These are phyloP conservation scores for Oreochromis aureus DNA, from an alignment of 2,113 vertebrate species.

Conservation along the genomic window DNA sequence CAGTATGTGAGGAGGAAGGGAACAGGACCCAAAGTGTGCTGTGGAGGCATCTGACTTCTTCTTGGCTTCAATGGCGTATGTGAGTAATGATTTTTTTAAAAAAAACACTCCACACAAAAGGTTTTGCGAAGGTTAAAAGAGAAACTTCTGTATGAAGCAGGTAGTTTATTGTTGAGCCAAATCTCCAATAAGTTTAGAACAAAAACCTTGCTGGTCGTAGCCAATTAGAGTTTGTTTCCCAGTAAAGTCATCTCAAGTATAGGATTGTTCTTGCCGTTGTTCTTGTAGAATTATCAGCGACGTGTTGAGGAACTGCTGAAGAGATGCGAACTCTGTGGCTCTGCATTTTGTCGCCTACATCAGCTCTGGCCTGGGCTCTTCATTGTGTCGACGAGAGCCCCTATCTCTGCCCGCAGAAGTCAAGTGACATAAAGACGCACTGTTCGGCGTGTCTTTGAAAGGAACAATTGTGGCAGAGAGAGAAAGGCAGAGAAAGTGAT, in stretches of 20 bases:
- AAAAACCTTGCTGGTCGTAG: neutral
- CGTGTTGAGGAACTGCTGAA: neutral
- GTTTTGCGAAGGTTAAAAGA: neutral
- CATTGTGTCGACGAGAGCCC: slow-evolving; percentile 1
- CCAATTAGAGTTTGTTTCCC: too few species aligned
- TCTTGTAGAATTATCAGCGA: neutral
- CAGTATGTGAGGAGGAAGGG: neutral
- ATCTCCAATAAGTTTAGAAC: neutral
- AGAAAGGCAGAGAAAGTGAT: slow-evolving; percentile 14
- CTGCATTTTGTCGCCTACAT: slow-evolving; percentile 1
- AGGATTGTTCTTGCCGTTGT: neutral
- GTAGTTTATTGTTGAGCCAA: neutral
- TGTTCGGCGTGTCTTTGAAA: slow-evolving; percentile 25
- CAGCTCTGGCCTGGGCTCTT: neutral
- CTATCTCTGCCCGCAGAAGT: neutral
- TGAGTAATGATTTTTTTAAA: neutral
- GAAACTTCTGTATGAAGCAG: neutral
- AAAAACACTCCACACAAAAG: neutral
- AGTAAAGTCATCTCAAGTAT: neutral
- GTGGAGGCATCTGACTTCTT: neutral
- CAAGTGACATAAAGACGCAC: slow-evolving; percentile 6
- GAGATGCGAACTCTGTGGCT: neutral
- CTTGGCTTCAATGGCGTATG: neutral
- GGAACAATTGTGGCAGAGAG: slow-evolving; percentile 23
- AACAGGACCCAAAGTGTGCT: neutral